phyloP scores from a whole-genome alignment of 2,113 vertebrate species.

The Poecile atricapillus region DNA sequence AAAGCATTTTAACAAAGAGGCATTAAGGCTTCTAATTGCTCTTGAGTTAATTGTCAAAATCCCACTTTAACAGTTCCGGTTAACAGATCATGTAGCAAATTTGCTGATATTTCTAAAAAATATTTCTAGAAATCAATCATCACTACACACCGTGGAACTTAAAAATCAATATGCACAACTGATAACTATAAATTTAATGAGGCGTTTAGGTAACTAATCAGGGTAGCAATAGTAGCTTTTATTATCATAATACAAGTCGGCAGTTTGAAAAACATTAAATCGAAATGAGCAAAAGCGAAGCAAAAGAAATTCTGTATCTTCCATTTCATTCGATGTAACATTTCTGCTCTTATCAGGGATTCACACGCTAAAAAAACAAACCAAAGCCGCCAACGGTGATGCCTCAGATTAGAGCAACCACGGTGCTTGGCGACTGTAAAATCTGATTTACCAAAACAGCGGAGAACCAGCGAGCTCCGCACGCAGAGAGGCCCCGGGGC shows the following conservation, averaged over 20 bases:
- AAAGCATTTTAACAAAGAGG: neutral
- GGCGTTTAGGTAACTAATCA: neutral
- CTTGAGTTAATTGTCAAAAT: neutral
- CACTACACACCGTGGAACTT: neutral
- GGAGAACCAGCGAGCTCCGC: rapidly evolving
- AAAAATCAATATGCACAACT: neutral
- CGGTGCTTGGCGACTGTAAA: neutral
- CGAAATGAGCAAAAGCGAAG: neutral
- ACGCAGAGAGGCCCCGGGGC: neutral
- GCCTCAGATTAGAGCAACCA: neutral
- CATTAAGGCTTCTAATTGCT: neutral
- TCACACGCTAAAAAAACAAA: neutral
- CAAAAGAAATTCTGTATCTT: neutral
- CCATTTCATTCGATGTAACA: too few relatives aligned
- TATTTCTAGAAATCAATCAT: neutral
- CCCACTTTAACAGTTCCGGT: too few relatives aligned
- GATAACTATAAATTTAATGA: neutral
- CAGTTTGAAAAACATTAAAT: neutral
- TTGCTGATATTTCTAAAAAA: neutral
- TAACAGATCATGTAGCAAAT: neutral
- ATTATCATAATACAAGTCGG: neutral
- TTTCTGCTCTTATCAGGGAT: neutral
- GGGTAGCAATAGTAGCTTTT: neutral
- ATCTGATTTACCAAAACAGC: rapidly evolving
- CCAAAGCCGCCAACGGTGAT: neutral